Conservation (phyloP, 2,797 vertebrate genomes). For the Galaxias olidus region DNA sequence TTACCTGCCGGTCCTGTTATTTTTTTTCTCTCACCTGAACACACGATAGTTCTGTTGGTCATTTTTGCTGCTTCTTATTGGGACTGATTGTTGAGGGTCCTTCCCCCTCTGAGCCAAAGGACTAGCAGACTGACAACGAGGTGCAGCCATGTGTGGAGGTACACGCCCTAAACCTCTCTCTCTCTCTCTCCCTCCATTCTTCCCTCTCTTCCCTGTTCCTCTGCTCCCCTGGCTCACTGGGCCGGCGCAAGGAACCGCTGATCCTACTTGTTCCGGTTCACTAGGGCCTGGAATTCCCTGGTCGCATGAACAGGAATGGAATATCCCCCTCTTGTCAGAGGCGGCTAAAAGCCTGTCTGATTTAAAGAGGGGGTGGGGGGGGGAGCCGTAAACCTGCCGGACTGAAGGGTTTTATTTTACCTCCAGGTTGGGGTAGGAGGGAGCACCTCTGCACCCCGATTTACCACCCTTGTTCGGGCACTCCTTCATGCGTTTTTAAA, state of each 20-base stretch:
- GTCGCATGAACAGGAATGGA: background rate
- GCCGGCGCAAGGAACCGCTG: background rate
- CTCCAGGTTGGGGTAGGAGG: background rate
- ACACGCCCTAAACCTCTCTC: too few species aligned
- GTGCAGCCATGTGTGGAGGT: too few species aligned
- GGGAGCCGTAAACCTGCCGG: background rate
- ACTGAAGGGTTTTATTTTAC: background rate
- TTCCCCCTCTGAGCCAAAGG: too few species aligned
- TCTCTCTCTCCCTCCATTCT: background rate
- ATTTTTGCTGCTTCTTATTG: too few species aligned
- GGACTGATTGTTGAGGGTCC: too few species aligned
- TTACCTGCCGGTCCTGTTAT: too few species aligned
- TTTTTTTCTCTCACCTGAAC: too few species aligned
- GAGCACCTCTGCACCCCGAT: background rate
- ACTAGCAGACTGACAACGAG: too few species aligned
- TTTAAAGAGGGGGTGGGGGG: slow-evolving; percentile 9
- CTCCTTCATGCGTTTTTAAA: slow-evolving; percentile 1
- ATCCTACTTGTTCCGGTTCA: slow-evolving; percentile 37
- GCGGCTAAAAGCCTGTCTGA: slow-evolving; percentile 1
- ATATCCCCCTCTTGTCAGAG: background rate
- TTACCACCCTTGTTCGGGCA: slow-evolving; percentile 2
- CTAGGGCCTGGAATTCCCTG: slow-evolving; percentile 20
- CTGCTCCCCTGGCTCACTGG: slow-evolving; percentile 13
- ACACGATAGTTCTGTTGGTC: too few species aligned
- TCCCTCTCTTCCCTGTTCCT: slow-evolving; percentile 17